Evolutionary conservation across 1,140 invertebrate species (phyloP).

Genomic region (Tetramorium simillimum): DNA sequence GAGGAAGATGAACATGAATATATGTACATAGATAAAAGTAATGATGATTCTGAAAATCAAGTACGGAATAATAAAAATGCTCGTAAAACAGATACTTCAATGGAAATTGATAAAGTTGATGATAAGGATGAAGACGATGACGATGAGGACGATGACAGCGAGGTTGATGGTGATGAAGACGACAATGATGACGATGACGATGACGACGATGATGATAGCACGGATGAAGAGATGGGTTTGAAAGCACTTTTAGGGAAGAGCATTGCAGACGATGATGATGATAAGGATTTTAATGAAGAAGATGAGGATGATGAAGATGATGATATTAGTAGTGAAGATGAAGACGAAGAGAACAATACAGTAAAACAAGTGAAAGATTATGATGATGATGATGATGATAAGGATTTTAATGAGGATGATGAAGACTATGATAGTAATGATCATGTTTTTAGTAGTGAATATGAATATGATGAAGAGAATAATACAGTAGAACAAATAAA

Average conservation of each 20-base stretch:
- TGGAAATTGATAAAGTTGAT: constrained; percentile 4
- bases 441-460: no score
- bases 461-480: no score
- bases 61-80: not conserved
- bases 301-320: constrained; percentile 77
- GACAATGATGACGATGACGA: constrained; percentile 49
- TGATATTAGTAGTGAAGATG: constrained; percentile 65
- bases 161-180: constrained; percentile 31
- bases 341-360: constrained; percentile 50
- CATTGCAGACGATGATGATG: constrained; percentile 78
- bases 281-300: constrained; percentile 77
- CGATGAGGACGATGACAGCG: constrained; percentile 55
- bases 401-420: constrained; percentile 76
- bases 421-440: constrained; percentile 16
- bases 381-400: constrained; percentile 78
- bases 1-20: constrained; percentile 53
- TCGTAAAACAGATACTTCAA: not conserved
- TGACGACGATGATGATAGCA: constrained; percentile 63
- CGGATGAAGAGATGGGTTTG: constrained; percentile 48
- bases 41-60: constrained; percentile 41
- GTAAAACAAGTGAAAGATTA: constrained; percentile 4
- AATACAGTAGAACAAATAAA: no score
- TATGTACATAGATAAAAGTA: no score
- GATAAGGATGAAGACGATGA: constrained; percentile 18
- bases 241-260: constrained; percentile 73